A percentile compares a stretch with the other conserved stretches of the same genome.
Evolutionary conservation across 2,797 vertebrate genomes (phyloP).

Genomic region (Stomatorhinus walkeri): DNA sequence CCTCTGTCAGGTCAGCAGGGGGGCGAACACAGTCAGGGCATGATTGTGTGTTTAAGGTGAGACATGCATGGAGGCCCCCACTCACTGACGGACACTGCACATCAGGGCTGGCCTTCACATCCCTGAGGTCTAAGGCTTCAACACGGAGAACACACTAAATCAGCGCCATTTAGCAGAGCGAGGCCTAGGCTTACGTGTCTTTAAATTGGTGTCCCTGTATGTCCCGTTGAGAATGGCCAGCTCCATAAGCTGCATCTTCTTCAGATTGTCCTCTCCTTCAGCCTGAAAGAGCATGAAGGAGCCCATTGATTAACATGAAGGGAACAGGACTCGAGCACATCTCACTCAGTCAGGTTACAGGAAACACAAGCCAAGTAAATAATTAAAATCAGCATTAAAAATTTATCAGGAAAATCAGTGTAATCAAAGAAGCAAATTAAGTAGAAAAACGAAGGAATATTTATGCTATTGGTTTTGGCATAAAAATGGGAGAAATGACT

Average conservation of each 20-base stretch:
- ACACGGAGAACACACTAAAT: background rate
- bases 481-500: background rate
- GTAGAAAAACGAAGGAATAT: background rate
- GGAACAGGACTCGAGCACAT: background rate
- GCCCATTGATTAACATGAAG: background rate
- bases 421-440: constrained; percentile 32
- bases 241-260: constrained; percentile 80
- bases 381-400: background rate
- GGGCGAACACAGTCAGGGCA: background rate
- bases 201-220: constrained; percentile 75
- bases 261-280: constrained; percentile 74
- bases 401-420: background rate
- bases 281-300: constrained; percentile 44
- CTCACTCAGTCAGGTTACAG: background rate
- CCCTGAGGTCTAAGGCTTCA: background rate
- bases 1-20: background rate
- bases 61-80: background rate
- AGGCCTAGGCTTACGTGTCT: constrained; percentile 59
- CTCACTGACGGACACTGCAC: background rate
- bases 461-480: background rate
- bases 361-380: background rate
- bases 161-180: background rate
- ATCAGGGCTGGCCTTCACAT: background rate
- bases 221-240: constrained; percentile 73
- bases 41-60: background rate